Percentiles rank a stretch among this genome's conserved stretches.
Evolutionary conservation across 92 coral and sea anemone species (phyloP).

Genomic region (Scolanthus callimorphus): DNA sequence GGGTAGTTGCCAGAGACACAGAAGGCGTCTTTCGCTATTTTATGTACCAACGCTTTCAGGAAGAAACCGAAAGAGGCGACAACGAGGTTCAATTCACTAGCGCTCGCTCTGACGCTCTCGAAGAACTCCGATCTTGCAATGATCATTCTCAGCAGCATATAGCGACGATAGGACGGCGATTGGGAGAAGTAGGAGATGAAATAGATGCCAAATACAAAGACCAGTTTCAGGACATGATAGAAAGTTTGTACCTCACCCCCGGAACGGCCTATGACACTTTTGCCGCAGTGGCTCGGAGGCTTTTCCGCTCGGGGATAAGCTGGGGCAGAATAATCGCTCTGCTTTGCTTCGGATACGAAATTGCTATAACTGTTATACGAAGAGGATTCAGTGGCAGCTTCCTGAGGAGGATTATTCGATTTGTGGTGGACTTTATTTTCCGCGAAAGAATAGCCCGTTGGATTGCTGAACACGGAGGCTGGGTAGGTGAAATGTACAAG

Average conservation of each 20-base stretch:
- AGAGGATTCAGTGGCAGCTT: conserved; percentile 94
- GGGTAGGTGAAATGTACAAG: conserved; percentile 86
- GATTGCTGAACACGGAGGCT: conserved; percentile 94
- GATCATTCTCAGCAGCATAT: conserved; percentile 71
- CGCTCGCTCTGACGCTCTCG: conserved; percentile 97
- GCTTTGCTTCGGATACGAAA: conserved; percentile 95
- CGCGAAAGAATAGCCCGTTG: conserved; percentile 93
- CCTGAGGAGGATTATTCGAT: conserved; percentile 83
- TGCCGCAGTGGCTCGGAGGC: conserved; percentile 87
- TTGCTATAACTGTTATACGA: conserved; percentile 84
- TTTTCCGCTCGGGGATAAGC: conserved; percentile 87
- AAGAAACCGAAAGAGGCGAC: conserved; percentile 71
- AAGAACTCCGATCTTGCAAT: conserved; percentile 89
- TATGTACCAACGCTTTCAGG: conserved; percentile 87
- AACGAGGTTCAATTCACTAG: conserved; percentile 61
- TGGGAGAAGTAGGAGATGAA: conserved; percentile 97
- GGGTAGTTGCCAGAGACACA: conserved; percentile 60
- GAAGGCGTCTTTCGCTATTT: conserved; percentile 88
- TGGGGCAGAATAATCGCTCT: conserved; percentile 95
- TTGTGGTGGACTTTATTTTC: conserved; percentile 90
- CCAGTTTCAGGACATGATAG: conserved; percentile 96
- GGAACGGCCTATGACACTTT: conserved; percentile 94
- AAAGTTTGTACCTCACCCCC: conserved; percentile 74
- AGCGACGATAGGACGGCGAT: conserved; percentile 74
- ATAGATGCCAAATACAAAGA: conserved; percentile 89